Evolutionary conservation across 2,888 invertebrate species (phyloP), one percentile per base, ranked within the genome.

Genomic region (Muscina levida): DNA sequence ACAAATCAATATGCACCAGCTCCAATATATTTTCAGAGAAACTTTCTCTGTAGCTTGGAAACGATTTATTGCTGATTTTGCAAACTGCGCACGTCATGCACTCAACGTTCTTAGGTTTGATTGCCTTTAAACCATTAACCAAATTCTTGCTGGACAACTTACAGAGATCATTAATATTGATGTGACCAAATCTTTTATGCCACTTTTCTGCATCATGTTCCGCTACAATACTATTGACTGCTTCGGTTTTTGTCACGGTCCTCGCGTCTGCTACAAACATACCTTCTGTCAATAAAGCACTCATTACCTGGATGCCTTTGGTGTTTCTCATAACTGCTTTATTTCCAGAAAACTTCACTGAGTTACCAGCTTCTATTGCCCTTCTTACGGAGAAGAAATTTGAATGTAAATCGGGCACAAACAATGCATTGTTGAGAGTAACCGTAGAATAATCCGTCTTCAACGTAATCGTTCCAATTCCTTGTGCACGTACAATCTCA

Each of bases 341-440:
- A 56, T 44, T 57, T n/a, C 4, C 24, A 2, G 13, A 15, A 44
- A 74, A 77, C 44, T 15, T 10, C 2, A 75, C 59, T 13, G 11
- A 19, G 46, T 79, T 53, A 26, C 72, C 79, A 56, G 65, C 24
- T 19, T 73, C 57, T 8, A 70, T 46, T 8, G 65, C 51, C 77
- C 72, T 80, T 5, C 26, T 72, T 0, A 80, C 53, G 1, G 77
- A 77, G 2, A 77, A 17, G 67, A 81, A 81, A 31, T 77, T 77
- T 15, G 72, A 80, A 26, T 67, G 77, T 6, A 80, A 17, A 13
- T 66, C 22, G 10, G 77, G 73, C 10, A 81, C 81, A 56, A 71
- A 81, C 71, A 46, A 68, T 8, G 74, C 77, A 42, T 81, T 71
- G 13, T 51, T 3, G 46, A 75, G 44, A 19, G 24, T 75, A 0